Conservation (phyloP, 2,797 vertebrate genomes). For the Melanitta fusca region DNA sequence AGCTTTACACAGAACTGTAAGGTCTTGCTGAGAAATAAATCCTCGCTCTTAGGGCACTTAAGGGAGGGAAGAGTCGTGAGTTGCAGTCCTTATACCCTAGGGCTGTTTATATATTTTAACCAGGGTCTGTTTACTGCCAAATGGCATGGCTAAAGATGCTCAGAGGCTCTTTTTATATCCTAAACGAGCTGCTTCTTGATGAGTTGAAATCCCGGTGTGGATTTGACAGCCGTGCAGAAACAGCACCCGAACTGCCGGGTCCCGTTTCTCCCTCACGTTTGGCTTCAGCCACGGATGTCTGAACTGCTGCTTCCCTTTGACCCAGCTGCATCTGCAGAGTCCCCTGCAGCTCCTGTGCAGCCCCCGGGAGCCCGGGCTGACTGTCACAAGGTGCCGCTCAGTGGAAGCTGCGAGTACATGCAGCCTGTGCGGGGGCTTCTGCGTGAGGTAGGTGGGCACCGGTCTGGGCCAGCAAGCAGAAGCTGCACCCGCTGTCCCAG, state of each 20-base stretch:
- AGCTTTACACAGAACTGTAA: not conserved
- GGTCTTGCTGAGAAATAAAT: not conserved
- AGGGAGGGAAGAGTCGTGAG: not conserved
- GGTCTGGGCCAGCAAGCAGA: not conserved
- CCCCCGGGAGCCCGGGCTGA: not conserved
- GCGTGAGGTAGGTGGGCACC: not conserved
- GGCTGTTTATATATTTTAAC: not conserved
- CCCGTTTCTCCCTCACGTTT: not conserved
- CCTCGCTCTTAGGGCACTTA: not conserved
- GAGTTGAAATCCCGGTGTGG: not conserved
- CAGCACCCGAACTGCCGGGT: not conserved
- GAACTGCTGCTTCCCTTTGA: not conserved
- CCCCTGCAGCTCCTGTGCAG: not conserved
- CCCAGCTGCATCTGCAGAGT: not conserved
- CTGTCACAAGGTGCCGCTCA: not conserved
- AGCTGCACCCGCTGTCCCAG: not conserved
- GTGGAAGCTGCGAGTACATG: not conserved
- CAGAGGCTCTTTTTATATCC: not conserved
- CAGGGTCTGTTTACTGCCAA: not conserved
- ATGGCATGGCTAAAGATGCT: not conserved
- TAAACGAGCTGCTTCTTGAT: not conserved
- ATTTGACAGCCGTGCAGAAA: conserved; percentile 17
- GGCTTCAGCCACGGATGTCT: not conserved
- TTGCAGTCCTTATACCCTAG: not conserved
- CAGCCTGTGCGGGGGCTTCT: not conserved